Conservation (phyloP, 30 jellyfish, hydroid and myxozoan genomes). For the Catostylus mosaicus region DNA sequence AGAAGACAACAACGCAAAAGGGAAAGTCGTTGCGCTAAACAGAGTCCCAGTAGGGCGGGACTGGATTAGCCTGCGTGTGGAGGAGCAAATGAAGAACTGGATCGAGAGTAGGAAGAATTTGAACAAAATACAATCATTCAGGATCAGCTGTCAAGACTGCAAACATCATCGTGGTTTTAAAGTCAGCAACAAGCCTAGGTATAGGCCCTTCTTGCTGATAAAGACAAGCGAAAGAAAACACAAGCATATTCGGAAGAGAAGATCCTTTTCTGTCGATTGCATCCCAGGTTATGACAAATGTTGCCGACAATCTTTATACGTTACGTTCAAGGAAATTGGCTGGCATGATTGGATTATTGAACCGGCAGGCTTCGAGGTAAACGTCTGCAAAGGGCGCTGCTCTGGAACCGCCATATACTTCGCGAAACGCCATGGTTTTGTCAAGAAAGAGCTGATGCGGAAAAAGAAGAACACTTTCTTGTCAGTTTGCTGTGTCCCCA, state of each 20-base stretch:
- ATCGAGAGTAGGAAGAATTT: background rate
- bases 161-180: background rate
- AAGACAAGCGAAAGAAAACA: constrained; percentile 27
- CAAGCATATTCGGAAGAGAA: constrained; percentile 39
- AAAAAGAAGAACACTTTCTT: constrained; percentile 32
- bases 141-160: constrained; percentile 59
- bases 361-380: constrained; percentile 79
- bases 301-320: constrained; percentile 71
- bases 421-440: constrained; percentile 64
- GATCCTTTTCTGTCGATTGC: constrained; percentile 70
- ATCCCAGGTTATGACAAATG: constrained; percentile 71
- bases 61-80: constrained; percentile 58
- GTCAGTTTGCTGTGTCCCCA: constrained; percentile 76
- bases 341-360: constrained; percentile 88
- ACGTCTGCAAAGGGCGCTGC: constrained; percentile 77
- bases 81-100: constrained; percentile 43
- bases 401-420: constrained; percentile 29
- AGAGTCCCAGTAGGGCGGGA: constrained; percentile 47
- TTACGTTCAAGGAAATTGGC: constrained; percentile 71
- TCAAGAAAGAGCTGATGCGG: constrained; percentile 52
- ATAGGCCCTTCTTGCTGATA: constrained; percentile 70
- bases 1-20: constrained; percentile 12
- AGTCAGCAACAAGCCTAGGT: constrained; percentile 63
- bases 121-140: constrained; percentile 1
- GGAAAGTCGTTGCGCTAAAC: constrained; percentile 5